phyloP scores from a whole-genome alignment of 2,113 vertebrate genomes.

The Aegithalos caudatus region DNA sequence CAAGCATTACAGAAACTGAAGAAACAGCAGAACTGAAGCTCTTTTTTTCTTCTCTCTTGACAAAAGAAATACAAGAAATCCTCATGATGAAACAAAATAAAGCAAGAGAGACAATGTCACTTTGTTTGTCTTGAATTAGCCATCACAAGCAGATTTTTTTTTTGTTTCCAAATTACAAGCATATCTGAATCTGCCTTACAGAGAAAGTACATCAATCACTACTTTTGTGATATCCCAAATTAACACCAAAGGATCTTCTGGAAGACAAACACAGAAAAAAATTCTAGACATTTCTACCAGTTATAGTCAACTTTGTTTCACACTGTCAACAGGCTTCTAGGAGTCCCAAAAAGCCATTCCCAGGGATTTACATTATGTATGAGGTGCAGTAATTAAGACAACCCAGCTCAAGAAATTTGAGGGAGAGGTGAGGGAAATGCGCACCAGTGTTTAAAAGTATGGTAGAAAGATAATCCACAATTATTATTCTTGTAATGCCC shows the following conservation, averaged over 20 bases:
- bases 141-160: background rate
- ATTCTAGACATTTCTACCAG: background rate
- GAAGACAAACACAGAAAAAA: background rate
- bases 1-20: background rate
- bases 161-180: background rate
- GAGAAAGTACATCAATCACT: background rate
- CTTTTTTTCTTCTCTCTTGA: background rate
- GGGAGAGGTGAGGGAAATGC: background rate
- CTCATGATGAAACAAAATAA: background rate
- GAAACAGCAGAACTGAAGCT: background rate
- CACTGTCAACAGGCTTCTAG: background rate
- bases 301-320: background rate
- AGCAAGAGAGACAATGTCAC: background rate
- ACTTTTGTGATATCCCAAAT: background rate
- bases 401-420: background rate
- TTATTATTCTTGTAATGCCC: background rate
- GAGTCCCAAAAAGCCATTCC: background rate
- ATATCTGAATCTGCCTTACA: background rate
- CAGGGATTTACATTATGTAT: background rate
- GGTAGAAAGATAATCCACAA: background rate
- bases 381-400: background rate
- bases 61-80: background rate
- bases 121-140: background rate
- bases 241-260: background rate
- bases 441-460: background rate